A percentile compares a stretch with the other conserved stretches of the same genome.
These are phyloP conservation scores for Colostygia pectinataria DNA, from an alignment of 2,888 invertebrate genomes.

Conservation along the genomic window DNA sequence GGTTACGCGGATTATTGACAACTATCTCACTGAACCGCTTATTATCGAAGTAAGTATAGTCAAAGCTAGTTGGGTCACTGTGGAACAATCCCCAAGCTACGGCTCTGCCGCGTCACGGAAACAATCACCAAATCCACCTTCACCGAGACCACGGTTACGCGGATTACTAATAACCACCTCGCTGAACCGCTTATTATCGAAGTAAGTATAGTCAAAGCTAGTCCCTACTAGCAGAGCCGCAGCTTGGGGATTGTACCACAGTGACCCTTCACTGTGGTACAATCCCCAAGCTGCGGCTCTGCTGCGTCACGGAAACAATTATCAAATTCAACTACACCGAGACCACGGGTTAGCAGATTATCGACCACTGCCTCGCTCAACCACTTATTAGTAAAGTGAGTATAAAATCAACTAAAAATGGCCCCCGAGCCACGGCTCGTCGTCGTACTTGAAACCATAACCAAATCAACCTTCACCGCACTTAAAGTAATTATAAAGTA, in stretches of 20 bases:
- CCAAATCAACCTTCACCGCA: constrained; percentile 97
- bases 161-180: constrained; percentile 95
- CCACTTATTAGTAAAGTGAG: constrained; percentile 91
- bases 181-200: constrained; percentile 93
- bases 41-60: constrained; percentile 90
- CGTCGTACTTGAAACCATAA: constrained; percentile 93
- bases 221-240: no score
- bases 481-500: constrained; percentile 97
- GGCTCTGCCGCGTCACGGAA: constrained; percentile 82
- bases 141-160: constrained; percentile 96
- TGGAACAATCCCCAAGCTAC: constrained; percentile 86
- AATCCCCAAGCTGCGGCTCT: constrained; percentile 83
- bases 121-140: constrained; percentile 97
- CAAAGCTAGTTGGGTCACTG: constrained; percentile 83
- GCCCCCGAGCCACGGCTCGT: constrained; percentile 80
- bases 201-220: constrained; percentile 80
- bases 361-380: constrained; percentile 93
- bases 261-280: constrained; percentile 93
- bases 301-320: constrained; percentile 86
- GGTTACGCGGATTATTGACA: constrained; percentile 96
- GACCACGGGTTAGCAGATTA: constrained; percentile 96
- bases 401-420: constrained; percentile 92
- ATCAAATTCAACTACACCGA: constrained; percentile 98
- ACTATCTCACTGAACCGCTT: constrained; percentile 92
- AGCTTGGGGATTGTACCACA: constrained; percentile 84